Base-by-base conservation (phyloP, 2,113 vertebrate genomes). In the Lepidothrix coronata region DNA sequence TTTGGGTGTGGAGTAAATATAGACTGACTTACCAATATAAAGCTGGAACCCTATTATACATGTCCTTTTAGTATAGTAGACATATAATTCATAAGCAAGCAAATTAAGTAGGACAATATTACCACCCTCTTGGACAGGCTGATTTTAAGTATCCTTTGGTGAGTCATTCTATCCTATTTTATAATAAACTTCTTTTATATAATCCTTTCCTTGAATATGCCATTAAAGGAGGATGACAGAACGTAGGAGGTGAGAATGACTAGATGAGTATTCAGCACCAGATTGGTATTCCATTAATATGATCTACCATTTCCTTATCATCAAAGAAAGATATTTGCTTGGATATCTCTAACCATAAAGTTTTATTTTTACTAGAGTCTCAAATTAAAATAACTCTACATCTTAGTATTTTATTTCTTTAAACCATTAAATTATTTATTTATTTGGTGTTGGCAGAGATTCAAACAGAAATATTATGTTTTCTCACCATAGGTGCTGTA, bases 101-200 rank as follows among this genome's bases (percentile, higher is more conserved):
- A 93, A 66, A 94, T 92, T 96, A 76, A 96, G 82, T 96, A 93
- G 94, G 96, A 91, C 90, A 95, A 77, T 87, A 95, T 94, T 85
- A 95, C 83, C 80, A 94, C 59, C 41, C 12, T 86, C 48, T 86
- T 80, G 90, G 86, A 89, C 88, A 94, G 89, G n/a, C 70, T 93
- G 95, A 92, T 73, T 93, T 78, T 82, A 94, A 93, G 72, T 94
- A 84, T 96, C 89, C 65, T 96, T 78, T 91, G 57, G 78, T 97
- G 96, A 98, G 33, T 97, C 85, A 96, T 97, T 97, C 43, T 72
- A 93, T 51, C 91, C 89, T 96, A 94, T 93, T 97, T 97, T 96
- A 96, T 95, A 91, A 95, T 96, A 95, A 94, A 92, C 75, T 94
- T 79, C 28, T 90, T 95, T 96, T 97, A 96, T 51, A 90, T 91